A percentile compares a stretch with the other conserved stretches of the same genome.
These are phyloP conservation scores for Notarius quadriscutis DNA, from an alignment of 2,113 vertebrate genomes.

Conservation along the genomic window DNA sequence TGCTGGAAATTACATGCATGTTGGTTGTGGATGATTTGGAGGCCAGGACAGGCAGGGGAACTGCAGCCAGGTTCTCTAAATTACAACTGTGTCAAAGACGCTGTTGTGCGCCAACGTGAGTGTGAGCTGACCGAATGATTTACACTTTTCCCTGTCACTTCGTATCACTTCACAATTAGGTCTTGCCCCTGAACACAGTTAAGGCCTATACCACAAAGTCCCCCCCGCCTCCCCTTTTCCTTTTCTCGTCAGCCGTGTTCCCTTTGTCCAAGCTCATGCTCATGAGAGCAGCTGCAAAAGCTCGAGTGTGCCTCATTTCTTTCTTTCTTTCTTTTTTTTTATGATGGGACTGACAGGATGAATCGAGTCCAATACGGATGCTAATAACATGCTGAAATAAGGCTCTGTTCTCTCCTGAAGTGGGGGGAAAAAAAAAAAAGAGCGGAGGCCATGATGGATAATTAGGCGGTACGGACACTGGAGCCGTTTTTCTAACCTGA, in stretches of 20 bases:
- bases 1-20: slow-evolving; percentile 58
- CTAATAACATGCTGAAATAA: slow-evolving; percentile 43
- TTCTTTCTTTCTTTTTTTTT: slow-evolving; percentile 9
- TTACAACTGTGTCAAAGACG: slow-evolving; percentile 57
- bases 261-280: slow-evolving; percentile 29
- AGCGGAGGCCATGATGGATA: slow-evolving; percentile 13
- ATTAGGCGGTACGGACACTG: slow-evolving; percentile 2
- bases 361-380: slow-evolving; percentile 19
- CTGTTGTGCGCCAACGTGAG: slow-evolving; percentile 52
- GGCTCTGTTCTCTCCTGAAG: slow-evolving; percentile 16
- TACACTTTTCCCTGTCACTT: slow-evolving; percentile 57
- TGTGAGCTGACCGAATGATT: slow-evolving; percentile 53
- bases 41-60: slow-evolving; percentile 17
- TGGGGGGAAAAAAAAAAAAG: background rate
- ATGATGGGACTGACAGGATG: slow-evolving; percentile 34
- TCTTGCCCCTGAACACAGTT: slow-evolving; percentile 34
- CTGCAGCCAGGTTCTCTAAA: slow-evolving; percentile 60
- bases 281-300: slow-evolving; percentile 45
- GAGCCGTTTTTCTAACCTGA: slow-evolving; percentile 15
- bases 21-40: slow-evolving; percentile 55
- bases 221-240: background rate
- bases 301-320: slow-evolving; percentile 4
- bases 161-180: slow-evolving; percentile 53
- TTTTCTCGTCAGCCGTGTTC: slow-evolving; percentile 16
- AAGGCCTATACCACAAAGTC: slow-evolving; percentile 26